These are phyloP conservation scores for Coenonympha arcania DNA, from an alignment of 2,888 invertebrate species.

Conservation along the genomic window DNA sequence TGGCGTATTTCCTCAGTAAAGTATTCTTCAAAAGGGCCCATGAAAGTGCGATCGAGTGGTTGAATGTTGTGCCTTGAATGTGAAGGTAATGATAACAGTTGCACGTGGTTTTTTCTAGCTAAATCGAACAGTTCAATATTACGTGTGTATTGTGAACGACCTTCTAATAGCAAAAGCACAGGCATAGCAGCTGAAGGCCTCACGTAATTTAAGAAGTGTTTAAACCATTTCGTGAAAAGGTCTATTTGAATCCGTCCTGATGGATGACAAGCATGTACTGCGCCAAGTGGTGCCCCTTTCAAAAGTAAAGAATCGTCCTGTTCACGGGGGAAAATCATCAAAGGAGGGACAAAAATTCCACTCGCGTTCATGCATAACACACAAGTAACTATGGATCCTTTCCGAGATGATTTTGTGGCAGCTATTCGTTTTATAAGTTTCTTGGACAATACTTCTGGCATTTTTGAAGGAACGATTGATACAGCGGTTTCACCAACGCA, in stretches of 20 bases:
- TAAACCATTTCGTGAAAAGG: conserved; percentile 33
- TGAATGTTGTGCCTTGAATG: conserved; percentile 26
- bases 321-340: background rate
- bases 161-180: conserved; percentile 18
- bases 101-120: conserved; percentile 22
- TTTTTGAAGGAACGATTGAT: background rate
- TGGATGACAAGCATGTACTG: conserved; percentile 20
- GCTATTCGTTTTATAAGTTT: background rate
- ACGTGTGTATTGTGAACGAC: conserved; percentile 1
- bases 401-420: background rate
- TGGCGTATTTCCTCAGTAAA: conserved; percentile 21
- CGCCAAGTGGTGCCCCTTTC: background rate
- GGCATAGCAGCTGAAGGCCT: conserved; percentile 14
- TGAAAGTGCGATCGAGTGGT: conserved; percentile 24
- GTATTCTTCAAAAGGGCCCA: conserved; percentile 25
- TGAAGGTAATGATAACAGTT: conserved; percentile 24
- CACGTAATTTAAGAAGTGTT: conserved; percentile 40
- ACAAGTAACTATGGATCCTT: background rate
- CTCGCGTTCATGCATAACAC: background rate
- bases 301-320: background rate
- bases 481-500: background rate
- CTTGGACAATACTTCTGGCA: background rate
- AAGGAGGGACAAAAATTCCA: background rate
- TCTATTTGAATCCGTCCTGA: conserved; percentile 24
- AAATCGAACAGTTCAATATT: background rate